Conservation (phyloP, 2,113 vertebrate species). For the Murina feae region DNA sequence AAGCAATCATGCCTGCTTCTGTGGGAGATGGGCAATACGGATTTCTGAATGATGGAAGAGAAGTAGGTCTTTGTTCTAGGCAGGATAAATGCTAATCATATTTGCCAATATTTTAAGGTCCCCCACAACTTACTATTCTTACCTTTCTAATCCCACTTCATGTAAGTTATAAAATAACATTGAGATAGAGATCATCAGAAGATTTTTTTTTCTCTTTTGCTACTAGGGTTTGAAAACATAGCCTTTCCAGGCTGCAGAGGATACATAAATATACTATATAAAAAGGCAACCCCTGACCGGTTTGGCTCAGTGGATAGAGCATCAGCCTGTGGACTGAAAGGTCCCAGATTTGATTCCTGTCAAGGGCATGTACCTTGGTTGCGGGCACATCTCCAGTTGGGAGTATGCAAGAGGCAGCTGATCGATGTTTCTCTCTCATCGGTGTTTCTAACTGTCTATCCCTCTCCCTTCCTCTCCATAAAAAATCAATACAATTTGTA, state of each 20-base stretch:
- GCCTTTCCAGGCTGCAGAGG: not conserved
- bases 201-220: not conserved
- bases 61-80: not conserved
- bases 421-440: too few relatives aligned
- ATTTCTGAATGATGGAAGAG: not conserved
- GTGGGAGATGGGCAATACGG: not conserved
- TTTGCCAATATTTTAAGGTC: not conserved
- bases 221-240: not conserved
- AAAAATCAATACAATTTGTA: too few relatives aligned
- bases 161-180: not conserved
- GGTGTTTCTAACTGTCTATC: too few relatives aligned
- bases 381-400: too few relatives aligned
- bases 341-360: too few relatives aligned
- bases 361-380: too few relatives aligned
- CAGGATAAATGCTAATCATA: not conserved
- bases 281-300: too few relatives aligned
- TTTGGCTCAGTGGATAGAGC: too few relatives aligned
- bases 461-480: too few relatives aligned
- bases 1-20: not conserved
- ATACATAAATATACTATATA: not conserved
- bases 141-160: not conserved
- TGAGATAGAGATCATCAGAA: not conserved
- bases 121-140: not conserved
- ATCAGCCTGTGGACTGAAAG: too few relatives aligned
- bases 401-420: too few relatives aligned